Evolutionary conservation across 2,888 invertebrate species (phyloP).

Genomic region (Drosophila neonasuta): DNA sequence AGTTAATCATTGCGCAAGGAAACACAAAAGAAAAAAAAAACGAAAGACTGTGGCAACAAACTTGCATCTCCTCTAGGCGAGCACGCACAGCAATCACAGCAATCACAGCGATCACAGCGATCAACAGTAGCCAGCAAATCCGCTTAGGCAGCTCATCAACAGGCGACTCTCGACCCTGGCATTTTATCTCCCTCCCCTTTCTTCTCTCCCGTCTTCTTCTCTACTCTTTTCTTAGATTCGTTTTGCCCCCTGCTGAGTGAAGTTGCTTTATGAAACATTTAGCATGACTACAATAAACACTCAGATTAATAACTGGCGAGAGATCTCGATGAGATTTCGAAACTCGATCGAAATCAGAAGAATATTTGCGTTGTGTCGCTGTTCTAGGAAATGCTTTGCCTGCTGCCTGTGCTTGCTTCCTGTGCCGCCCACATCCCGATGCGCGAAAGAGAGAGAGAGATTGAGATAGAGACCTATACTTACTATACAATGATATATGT

Average conservation of each 20-base stretch:
- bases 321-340: conserved; percentile 1
- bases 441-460: not conserved
- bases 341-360: conserved; percentile 13
- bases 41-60: conserved; percentile 47
- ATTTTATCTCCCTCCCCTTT: conserved; percentile 16
- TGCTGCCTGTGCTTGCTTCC: conserved; percentile 29
- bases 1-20: conserved; percentile 25
- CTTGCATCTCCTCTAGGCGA: conserved; percentile 42
- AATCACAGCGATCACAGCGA: not conserved
- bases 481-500: conserved; percentile 4
- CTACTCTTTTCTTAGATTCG: too few relatives aligned
- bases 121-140: conserved; percentile 30
- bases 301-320: not conserved
- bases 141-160: conserved; percentile 23
- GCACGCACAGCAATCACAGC: conserved; percentile 35
- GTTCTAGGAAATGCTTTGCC: conserved; percentile 32
- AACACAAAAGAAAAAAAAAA: conserved; percentile 10
- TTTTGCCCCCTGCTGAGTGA: not conserved
- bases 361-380: not conserved
- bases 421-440: conserved; percentile 50
- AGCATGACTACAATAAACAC: not conserved
- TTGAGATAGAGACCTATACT: conserved; percentile 22
- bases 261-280: not conserved
- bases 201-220: not conserved
- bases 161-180: conserved; percentile 38